Conservation (phyloP, 2,888 invertebrate species). For the Cataglyphis altisquamis region DNA sequence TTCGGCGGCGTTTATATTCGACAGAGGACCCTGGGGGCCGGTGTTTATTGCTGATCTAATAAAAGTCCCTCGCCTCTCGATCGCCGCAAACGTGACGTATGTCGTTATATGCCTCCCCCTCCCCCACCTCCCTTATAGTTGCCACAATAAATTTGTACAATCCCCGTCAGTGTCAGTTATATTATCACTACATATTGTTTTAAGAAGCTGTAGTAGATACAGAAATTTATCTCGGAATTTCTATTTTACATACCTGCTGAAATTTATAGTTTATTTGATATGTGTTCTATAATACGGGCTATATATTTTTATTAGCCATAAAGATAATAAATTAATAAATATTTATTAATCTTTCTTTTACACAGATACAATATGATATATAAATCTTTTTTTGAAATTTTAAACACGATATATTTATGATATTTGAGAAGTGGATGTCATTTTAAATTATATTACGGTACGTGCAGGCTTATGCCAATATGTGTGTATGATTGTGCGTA, state of each 20-base stretch:
- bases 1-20: constrained; percentile 78
- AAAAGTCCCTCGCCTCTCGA: constrained; percentile 80
- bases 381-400: neutral
- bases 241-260: neutral
- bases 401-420: neutral
- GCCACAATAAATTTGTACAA: constrained; percentile 45
- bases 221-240: constrained; percentile 10
- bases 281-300: neutral
- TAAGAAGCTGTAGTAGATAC: constrained; percentile 12
- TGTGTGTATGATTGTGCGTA: neutral
- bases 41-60: constrained; percentile 81
- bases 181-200: constrained; percentile 24
- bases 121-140: constrained; percentile 17
- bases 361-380: neutral
- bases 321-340: constrained; percentile 9
- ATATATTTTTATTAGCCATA: neutral
- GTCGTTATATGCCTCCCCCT: constrained; percentile 48
- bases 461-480: neutral
- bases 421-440: neutral
- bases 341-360: neutral
- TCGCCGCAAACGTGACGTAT: constrained; percentile 46
- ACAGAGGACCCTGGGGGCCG: constrained; percentile 69
- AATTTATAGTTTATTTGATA: neutral
- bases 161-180: constrained; percentile 21
- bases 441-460: neutral